These are phyloP conservation scores for Xenopus laevis DNA, from an alignment of 2,113 vertebrate species.

Conservation along the genomic window DNA sequence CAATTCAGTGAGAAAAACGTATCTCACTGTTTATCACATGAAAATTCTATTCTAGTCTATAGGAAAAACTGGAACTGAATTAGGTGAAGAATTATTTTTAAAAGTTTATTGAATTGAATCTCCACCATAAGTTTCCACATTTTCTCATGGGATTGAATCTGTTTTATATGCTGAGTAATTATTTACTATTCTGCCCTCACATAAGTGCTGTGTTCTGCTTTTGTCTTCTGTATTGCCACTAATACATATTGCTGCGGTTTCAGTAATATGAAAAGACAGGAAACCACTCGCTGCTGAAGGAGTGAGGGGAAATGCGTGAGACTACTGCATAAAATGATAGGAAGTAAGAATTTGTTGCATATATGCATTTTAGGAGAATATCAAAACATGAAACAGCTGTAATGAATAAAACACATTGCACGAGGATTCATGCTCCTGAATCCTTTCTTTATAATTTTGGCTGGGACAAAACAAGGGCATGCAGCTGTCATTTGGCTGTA, in stretches of 20 bases:
- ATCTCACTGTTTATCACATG: no score
- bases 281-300: neutral
- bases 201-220: no score
- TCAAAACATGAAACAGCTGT: constrained; percentile 22
- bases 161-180: no score
- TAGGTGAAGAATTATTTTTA: no score
- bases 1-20: no score
- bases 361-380: constrained; percentile 7
- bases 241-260: constrained; percentile 13
- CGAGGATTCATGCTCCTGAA: constrained; percentile 12
- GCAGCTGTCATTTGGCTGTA: constrained; percentile 25
- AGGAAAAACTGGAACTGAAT: no score
- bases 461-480: neutral
- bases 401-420: neutral
- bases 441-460: constrained; percentile 23
- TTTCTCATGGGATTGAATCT: no score
- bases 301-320: neutral
- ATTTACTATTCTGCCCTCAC: no score
- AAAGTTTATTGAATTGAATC: no score
- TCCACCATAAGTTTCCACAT: no score
- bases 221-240: neutral
- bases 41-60: no score
- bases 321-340: constrained; percentile 5
- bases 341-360: neutral
- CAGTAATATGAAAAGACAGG: constrained; percentile 4